phyloP scores from a whole-genome alignment of 2,797 vertebrate species.

The Pseudocheirus occidentalis region DNA sequence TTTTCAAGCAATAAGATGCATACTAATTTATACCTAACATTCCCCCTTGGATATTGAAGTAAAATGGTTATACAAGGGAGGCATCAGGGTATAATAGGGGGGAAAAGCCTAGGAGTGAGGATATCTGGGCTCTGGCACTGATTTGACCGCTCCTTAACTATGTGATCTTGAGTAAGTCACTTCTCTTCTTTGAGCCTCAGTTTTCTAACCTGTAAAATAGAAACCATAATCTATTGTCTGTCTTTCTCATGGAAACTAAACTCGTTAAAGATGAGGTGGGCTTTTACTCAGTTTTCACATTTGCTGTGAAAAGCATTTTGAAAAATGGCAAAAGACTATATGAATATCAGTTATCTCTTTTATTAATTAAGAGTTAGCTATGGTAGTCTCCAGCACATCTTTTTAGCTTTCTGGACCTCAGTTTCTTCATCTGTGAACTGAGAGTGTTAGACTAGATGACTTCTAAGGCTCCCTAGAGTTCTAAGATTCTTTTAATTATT shows the following conservation, averaged over 20 bases:
- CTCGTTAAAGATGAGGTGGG: neutral
- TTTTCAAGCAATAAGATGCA: neutral
- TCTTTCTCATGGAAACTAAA: neutral
- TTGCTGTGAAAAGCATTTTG: neutral
- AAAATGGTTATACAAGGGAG: neutral
- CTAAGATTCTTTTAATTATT: neutral
- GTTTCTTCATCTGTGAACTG: neutral
- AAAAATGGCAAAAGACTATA: neutral
- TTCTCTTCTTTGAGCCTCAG: neutral
- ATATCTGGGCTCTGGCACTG: neutral
- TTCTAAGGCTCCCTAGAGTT: neutral
- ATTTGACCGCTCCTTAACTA: neutral
- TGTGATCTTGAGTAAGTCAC: neutral
- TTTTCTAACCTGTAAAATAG: neutral
- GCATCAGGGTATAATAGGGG: neutral
- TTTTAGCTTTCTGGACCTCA: neutral
- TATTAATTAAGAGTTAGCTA: neutral
- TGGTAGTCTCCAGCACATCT: neutral
- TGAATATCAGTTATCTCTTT: neutral
- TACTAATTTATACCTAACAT: neutral
- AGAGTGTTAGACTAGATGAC: neutral
- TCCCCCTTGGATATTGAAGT: neutral
- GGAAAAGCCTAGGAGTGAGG: neutral
- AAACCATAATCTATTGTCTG: neutral
- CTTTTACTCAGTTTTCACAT: neutral